Percentiles rank a stretch among this genome's conserved stretches.
phyloP scores from a whole-genome alignment of 1,140 invertebrate genomes.

The Bathynomus jamesi region DNA sequence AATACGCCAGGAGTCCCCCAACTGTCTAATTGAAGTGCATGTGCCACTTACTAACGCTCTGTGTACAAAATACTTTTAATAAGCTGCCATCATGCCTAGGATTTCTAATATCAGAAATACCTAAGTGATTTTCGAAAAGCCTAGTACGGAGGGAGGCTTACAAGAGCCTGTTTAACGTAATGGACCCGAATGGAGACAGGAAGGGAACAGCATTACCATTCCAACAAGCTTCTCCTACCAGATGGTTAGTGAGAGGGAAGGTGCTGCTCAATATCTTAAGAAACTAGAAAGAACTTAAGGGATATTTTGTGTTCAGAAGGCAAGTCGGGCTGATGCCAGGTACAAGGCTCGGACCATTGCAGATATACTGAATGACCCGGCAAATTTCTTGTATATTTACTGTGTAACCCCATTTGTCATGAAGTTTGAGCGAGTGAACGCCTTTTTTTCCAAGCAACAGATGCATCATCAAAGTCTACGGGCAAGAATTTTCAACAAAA shows the following conservation, averaged over 20 bases:
- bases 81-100: slow-evolving; percentile 8
- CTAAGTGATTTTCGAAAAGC: slow-evolving; percentile 12
- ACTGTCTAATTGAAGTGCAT: too few relatives aligned
- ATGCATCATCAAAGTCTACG: slow-evolving; percentile 4
- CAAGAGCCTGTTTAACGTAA: slow-evolving; percentile 11
- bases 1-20: too few relatives aligned
- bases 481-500: slow-evolving; percentile 13
- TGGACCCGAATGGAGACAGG: slow-evolving; percentile 12
- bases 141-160: slow-evolving; percentile 6
- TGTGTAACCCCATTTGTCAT: too few relatives aligned
- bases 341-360: too few relatives aligned
- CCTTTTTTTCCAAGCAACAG: slow-evolving; percentile 12
- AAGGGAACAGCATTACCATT: slow-evolving; percentile 8
- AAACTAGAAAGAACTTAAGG: slow-evolving; percentile 10
- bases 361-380: too few relatives aligned
- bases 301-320: slow-evolving; percentile 7
- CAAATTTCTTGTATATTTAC: too few relatives aligned
- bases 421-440: slow-evolving; percentile 13
- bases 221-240: slow-evolving; percentile 13
- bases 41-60: too few relatives aligned
- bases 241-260: slow-evolving; percentile 13
- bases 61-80: slow-evolving; percentile 9
- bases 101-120: slow-evolving; percentile 14
- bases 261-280: slow-evolving; percentile 5
- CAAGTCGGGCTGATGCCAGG: too few relatives aligned